Conservation (phyloP, 37 sponge, comb jelly and placozoan species). For the Crambe crambe region DNA sequence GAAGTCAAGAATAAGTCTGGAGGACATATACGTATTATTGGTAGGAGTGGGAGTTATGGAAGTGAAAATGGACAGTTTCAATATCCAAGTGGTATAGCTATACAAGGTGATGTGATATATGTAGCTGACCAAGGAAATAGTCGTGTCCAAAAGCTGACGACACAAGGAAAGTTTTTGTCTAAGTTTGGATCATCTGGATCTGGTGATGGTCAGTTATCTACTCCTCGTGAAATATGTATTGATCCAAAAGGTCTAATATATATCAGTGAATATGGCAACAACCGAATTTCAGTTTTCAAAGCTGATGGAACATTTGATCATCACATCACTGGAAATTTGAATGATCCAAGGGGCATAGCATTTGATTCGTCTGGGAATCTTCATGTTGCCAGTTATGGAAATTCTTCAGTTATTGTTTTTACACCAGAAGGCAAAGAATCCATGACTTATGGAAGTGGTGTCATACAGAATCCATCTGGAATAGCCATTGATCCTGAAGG, state of each 20-base stretch:
- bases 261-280: slow-evolving; percentile 40
- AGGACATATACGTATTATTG: neutral
- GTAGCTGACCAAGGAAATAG: slow-evolving; percentile 31
- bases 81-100: slow-evolving; percentile 36
- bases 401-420: slow-evolving; percentile 28
- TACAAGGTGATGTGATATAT: slow-evolving; percentile 41
- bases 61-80: slow-evolving; percentile 44
- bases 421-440: slow-evolving; percentile 12
- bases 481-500: slow-evolving; percentile 52
- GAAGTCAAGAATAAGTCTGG: slow-evolving; percentile 26
- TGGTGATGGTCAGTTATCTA: slow-evolving; percentile 30
- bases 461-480: slow-evolving; percentile 26
- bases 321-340: slow-evolving; percentile 17
- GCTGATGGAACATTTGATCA: slow-evolving; percentile 24
- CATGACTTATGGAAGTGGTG: slow-evolving; percentile 24
- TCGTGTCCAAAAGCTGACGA: slow-evolving; percentile 38
- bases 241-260: slow-evolving; percentile 15
- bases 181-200: slow-evolving; percentile 39
- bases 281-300: slow-evolving; percentile 39
- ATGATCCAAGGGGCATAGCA: slow-evolving; percentile 55
- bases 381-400: slow-evolving; percentile 26
- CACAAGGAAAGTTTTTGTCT: slow-evolving; percentile 14
- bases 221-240: slow-evolving; percentile 38
- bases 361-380: slow-evolving; percentile 40
- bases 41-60: slow-evolving; percentile 6